Evolutionary conservation across 2,113 vertebrate genomes (phyloP), one percentile per base, ranked within the genome.

Genomic region (Lonchura striata): DNA sequence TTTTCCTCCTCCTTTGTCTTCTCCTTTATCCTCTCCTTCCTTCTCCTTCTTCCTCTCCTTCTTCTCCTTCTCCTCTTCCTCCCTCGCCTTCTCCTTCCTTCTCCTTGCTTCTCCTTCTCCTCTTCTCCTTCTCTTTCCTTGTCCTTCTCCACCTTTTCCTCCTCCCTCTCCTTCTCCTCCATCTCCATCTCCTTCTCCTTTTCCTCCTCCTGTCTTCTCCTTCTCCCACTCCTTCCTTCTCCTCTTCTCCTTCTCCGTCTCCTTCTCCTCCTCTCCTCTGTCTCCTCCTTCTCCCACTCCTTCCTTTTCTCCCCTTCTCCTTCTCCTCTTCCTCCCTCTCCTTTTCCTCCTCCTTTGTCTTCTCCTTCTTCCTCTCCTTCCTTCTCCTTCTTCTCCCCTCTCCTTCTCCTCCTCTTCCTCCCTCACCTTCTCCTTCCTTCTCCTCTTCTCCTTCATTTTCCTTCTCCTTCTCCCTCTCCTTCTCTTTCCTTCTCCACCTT

Each of bases 11-110:
- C n/a, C n/a, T n/a, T n/a, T n/a, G n/a, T n/a, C n/a, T n/a, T n/a
- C n/a, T n/a, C n/a, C n/a, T n/a, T n/a, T n/a, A n/a, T n/a, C n/a
- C n/a, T n/a, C n/a, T n/a, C n/a, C n/a, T n/a, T n/a, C 5, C 37
- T 22, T 2, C 8, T 25, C 1, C 9, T 30, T 1, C 27, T 50
- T 3, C n/a, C n/a, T n/a, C n/a, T 68, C 7, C 18, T 28, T n/a
- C n/a, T n/a, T 20, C 11, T 11, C 25, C 15, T 15, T 5, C 24
- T 69, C 6, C 10, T 16, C 3, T 8, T 31, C 4, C 18, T 31
- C 11, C 5, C 5, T n/a, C n/a, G n/a, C n/a, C n/a, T n/a, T 12
- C 13, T 56, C 23, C 42, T 16, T n/a, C 1, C 9, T 65, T 3
- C 30, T 24, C 3, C 28, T 31, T 28, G n/a, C n/a, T n/a, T n/a